Percentiles rank a stretch among this genome's conserved stretches.
Conservation (phyloP, 2,888 invertebrate species). For the Tenthredo livida region DNA sequence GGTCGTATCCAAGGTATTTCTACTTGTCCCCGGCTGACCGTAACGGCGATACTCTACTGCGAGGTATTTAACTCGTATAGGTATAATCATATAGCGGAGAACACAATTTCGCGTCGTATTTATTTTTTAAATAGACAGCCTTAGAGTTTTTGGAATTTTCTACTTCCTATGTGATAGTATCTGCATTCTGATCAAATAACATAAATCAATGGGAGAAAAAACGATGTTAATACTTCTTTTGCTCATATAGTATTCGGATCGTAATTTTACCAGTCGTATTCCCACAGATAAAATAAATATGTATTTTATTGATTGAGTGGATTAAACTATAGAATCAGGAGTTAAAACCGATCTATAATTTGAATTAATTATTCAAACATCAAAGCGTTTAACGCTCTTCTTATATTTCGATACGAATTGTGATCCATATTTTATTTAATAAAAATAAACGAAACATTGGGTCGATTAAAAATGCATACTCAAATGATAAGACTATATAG, state of each 20-base stretch:
- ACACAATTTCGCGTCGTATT: no score
- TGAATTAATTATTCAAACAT: background rate
- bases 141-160: background rate
- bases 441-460: background rate
- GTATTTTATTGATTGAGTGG: background rate
- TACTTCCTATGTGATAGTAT: background rate
- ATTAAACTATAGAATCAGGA: background rate
- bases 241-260: background rate
- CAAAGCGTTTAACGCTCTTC: background rate
- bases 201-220: background rate
- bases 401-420: background rate
- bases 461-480: background rate
- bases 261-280: background rate
- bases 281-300: background rate
- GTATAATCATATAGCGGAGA: background rate
- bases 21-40: constrained; percentile 11
- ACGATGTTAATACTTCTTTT: background rate
- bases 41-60: constrained; percentile 1
- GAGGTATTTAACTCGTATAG: background rate
- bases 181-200: background rate
- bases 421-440: background rate
- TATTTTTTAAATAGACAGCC: background rate
- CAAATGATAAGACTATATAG: background rate
- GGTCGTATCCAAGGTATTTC: background rate
- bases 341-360: background rate